Percentiles rank a stretch among this genome's conserved stretches.
Evolutionary conservation across 2,113 vertebrate genomes (phyloP).

Genomic region (Machaerirhynchus nigripectus): DNA sequence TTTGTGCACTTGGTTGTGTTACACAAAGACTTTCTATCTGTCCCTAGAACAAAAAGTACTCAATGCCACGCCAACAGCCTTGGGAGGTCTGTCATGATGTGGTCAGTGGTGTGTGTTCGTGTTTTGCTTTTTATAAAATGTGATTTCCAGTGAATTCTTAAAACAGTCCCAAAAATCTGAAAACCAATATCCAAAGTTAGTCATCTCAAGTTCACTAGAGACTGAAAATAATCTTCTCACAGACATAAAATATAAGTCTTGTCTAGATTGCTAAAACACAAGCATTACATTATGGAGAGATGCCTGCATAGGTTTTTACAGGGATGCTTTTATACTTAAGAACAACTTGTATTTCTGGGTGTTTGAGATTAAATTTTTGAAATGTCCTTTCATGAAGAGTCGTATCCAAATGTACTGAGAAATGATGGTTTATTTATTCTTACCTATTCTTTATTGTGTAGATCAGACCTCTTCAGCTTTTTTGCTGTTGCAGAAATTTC

Average conservation of each 20-base stretch:
- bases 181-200: not conserved
- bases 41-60: not conserved
- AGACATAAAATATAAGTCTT: not conserved
- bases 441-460: not conserved
- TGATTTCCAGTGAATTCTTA: not conserved
- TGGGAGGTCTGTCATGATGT: not conserved
- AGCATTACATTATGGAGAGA: not conserved
- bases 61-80: not conserved
- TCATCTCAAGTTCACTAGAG: not conserved
- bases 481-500: not conserved
- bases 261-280: not conserved
- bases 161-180: not conserved
- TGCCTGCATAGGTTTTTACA: not conserved
- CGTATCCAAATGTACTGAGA: not conserved
- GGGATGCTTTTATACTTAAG: not conserved
- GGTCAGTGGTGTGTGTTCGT: not conserved
- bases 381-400: not conserved
- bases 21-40: not conserved
- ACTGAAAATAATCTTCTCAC: not conserved
- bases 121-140: not conserved
- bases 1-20: not conserved
- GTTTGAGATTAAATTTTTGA: not conserved
- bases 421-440: fast-evolving
- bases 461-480: not conserved
- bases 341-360: not conserved